Percentiles rank a stretch among this genome's conserved stretches.
Conservation (phyloP, 2,797 vertebrate genomes). For the Tenualosa ilisha region DNA sequence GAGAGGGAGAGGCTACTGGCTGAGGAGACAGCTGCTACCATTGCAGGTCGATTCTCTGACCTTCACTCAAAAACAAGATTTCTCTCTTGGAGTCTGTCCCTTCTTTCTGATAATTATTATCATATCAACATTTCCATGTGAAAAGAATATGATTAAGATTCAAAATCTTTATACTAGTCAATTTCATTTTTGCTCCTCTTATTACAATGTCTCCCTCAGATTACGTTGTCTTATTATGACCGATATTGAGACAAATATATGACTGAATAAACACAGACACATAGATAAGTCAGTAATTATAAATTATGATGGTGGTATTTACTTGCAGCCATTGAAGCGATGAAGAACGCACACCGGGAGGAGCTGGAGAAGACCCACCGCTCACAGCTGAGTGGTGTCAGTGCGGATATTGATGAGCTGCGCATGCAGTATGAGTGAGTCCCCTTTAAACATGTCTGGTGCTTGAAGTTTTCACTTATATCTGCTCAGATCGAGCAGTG, state of each 20-base stretch:
- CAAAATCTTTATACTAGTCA: too few species aligned
- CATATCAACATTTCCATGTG: too few species aligned
- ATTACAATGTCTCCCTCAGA: too few species aligned
- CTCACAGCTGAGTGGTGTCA: conserved; percentile 90
- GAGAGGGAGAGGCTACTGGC: conserved; percentile 93
- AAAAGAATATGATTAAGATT: too few species aligned
- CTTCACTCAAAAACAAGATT: not conserved
- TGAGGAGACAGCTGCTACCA: conserved; percentile 95
- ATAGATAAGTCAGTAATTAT: too few species aligned
- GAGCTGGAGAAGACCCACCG: conserved; percentile 94
- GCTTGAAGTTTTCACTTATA: not conserved
- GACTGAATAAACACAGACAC: too few species aligned
- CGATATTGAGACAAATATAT: not conserved
- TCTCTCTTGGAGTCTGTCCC: not conserved
- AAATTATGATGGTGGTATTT: not conserved
- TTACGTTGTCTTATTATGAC: not conserved
- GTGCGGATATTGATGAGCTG: conserved; percentile 90
- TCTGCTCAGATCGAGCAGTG: not conserved
- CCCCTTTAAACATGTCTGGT: not conserved
- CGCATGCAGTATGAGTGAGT: conserved; percentile 90
- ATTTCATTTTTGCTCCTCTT: too few species aligned
- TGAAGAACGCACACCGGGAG: conserved; percentile 98
- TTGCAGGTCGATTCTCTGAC: conserved; percentile 79
- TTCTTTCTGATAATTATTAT: not conserved
- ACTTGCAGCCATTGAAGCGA: conserved; percentile 91